phyloP scores from a whole-genome alignment of 2,797 vertebrate genomes.

The Menidia menidia region DNA sequence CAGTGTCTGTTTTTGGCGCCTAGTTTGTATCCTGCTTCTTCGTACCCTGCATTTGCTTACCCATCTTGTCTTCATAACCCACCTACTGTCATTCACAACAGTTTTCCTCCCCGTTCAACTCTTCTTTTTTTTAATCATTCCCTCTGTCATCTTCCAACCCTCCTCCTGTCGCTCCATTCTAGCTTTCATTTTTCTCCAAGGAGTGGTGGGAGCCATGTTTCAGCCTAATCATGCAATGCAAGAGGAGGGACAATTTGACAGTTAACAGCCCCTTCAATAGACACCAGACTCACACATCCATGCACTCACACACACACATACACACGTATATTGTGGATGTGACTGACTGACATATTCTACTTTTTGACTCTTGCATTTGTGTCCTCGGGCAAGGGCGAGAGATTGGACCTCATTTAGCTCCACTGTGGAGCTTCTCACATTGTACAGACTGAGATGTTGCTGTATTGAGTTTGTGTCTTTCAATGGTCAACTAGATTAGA shows the following conservation, averaged over 20 bases:
- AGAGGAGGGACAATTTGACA: slow-evolving; percentile 63
- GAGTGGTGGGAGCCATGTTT: slow-evolving; percentile 64
- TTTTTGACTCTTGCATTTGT: neutral
- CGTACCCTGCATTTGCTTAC: slow-evolving; percentile 28
- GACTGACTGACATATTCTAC: neutral
- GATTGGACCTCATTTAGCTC: too few species aligned
- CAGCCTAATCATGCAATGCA: slow-evolving; percentile 75
- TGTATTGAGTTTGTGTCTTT: neutral
- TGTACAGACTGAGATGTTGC: too few species aligned
- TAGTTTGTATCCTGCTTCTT: slow-evolving; percentile 12
- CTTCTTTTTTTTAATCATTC: slow-evolving; percentile 49
- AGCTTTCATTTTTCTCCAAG: slow-evolving; percentile 66
- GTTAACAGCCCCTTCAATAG: slow-evolving; percentile 45
- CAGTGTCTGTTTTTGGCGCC: neutral
- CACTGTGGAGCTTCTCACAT: too few species aligned
- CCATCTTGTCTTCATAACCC: slow-evolving; percentile 45
- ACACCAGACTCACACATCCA: slow-evolving; percentile 10
- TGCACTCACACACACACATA: neutral
- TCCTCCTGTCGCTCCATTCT: slow-evolving; percentile 43
- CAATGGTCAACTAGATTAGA: too few species aligned
- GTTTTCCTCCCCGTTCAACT: slow-evolving; percentile 44
- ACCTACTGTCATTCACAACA: slow-evolving; percentile 50
- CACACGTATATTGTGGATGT: neutral
- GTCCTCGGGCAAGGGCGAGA: too few species aligned
- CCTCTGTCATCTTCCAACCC: slow-evolving; percentile 37